Evolutionary conservation across 2,797 vertebrate species (phyloP).

Genomic region (Alauda arvensis): DNA sequence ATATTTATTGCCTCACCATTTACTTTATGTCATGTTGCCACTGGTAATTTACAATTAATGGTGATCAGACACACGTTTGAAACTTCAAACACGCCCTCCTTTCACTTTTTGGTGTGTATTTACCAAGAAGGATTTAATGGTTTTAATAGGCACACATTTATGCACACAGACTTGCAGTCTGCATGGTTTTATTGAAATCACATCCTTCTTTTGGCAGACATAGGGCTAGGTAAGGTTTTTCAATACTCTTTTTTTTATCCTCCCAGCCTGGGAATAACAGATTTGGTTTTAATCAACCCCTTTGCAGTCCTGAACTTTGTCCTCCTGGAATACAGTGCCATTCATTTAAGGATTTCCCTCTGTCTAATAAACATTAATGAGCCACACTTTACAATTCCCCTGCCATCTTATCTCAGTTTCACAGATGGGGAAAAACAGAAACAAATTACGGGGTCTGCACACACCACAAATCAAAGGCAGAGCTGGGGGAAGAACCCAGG

Average conservation of each 20-base stretch:
- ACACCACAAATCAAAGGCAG: conserved; percentile 44
- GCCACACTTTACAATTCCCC: conserved; percentile 5
- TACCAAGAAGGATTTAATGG: not conserved
- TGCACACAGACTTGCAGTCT: not conserved
- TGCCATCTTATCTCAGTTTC: conserved; percentile 35
- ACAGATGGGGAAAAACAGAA: conserved; percentile 46
- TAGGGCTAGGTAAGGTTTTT: not conserved
- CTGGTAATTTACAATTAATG: not conserved
- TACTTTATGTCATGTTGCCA: not conserved
- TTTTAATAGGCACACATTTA: not conserved
- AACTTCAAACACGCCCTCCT: not conserved
- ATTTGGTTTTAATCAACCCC: conserved; percentile 43
- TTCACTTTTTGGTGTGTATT: not conserved
- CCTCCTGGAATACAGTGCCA: conserved; percentile 13
- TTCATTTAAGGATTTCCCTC: conserved; percentile 46
- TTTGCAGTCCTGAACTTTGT: conserved; percentile 37
- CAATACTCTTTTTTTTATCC: not conserved
- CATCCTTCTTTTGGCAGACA: not conserved
- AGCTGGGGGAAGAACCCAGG: not conserved
- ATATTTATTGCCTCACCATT: not conserved
- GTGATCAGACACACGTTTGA: not conserved
- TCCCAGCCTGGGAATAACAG: not conserved
- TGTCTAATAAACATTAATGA: conserved; percentile 50
- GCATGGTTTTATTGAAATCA: not conserved
- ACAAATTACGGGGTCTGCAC: conserved; percentile 30